Evolutionary conservation across 2,113 vertebrate species (phyloP).

Genomic region (Felis chaus): DNA sequence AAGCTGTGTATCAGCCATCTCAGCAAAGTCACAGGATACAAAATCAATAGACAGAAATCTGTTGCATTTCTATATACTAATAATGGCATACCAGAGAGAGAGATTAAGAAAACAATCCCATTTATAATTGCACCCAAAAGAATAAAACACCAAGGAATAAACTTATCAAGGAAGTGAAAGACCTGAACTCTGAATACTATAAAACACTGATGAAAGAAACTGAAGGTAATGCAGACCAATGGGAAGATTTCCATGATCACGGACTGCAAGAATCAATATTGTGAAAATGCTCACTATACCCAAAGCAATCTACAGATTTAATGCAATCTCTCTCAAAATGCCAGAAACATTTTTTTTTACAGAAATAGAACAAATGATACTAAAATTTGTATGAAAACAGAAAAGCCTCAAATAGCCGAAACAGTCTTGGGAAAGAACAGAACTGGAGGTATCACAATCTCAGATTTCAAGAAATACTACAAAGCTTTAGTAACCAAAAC

Average conservation of each 20-base stretch:
- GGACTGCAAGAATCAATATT: not conserved
- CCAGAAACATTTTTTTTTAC: not conserved
- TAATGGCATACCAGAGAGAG: not conserved
- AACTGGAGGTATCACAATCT: not conserved
- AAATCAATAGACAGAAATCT: not conserved
- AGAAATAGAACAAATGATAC: not conserved
- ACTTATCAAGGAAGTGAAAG: not conserved
- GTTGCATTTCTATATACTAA: not conserved
- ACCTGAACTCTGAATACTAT: not conserved
- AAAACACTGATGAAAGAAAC: not conserved
- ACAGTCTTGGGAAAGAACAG: not conserved
- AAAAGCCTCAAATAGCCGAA: not conserved
- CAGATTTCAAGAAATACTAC: not conserved
- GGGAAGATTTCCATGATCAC: not conserved
- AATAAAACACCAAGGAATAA: not conserved
- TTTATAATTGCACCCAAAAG: not conserved
- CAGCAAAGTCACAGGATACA: not conserved
- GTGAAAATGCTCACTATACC: not conserved
- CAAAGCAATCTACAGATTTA: not conserved
- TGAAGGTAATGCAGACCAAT: not conserved
- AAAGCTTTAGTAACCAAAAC: not conserved
- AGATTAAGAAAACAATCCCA: not conserved
- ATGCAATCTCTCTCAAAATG: not conserved
- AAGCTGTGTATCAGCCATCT: not conserved
- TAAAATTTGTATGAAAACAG: not conserved